These are phyloP conservation scores for Gymnocephalus cernua DNA, from an alignment of 2,113 vertebrate species.

Conservation along the genomic window DNA sequence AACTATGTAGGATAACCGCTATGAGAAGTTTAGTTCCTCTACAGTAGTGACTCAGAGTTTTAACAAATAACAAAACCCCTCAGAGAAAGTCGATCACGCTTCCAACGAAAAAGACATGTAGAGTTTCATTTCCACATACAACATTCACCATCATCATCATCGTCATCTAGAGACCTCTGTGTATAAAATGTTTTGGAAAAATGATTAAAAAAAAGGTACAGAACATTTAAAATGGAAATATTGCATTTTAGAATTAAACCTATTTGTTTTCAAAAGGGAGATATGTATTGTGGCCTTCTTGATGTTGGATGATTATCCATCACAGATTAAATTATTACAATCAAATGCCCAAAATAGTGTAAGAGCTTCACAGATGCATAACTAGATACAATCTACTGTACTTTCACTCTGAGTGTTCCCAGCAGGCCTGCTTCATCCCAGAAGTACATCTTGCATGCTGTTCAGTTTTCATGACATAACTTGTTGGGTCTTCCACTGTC, in stretches of 20 bases:
- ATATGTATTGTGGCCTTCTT: neutral
- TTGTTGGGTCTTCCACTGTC: neutral
- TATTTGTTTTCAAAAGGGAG: neutral
- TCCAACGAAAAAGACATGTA: neutral
- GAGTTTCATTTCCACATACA: conserved; percentile 22
- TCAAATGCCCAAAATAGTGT: neutral
- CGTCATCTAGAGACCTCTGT: neutral
- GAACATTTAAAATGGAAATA: neutral
- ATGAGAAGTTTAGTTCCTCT: conserved; percentile 24
- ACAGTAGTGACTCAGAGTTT: neutral
- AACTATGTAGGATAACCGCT: neutral
- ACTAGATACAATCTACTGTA: neutral
- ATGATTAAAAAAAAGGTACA: neutral
- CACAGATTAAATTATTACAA: neutral
- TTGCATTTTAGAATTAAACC: neutral
- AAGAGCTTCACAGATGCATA: neutral
- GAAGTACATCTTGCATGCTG: neutral
- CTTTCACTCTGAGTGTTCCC: neutral
- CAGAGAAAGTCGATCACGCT: neutral
- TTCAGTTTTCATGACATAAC: neutral
- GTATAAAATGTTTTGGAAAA: neutral
- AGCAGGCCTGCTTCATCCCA: neutral
- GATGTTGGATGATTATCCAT: neutral
- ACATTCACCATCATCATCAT: too few species aligned
- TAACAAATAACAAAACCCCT: neutral